Base-by-base conservation (phyloP, 1,140 invertebrate genomes). In the Drosophila repleta region DNA sequence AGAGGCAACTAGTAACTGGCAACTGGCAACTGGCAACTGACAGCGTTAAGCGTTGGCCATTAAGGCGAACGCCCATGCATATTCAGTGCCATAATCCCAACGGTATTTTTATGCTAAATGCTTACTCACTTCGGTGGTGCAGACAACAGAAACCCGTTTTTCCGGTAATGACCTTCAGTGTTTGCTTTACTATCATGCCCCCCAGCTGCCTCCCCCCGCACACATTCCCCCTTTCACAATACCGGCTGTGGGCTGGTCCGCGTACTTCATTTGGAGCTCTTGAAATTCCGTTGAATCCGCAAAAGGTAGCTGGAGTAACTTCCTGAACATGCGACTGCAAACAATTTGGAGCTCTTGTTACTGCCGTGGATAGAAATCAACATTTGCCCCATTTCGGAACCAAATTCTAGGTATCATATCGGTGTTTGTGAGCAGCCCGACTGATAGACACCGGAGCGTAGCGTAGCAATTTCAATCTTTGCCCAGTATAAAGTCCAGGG, bases 101-200 rank as follows among this genome's bases (percentile, higher is more conserved):
- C 83, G 83, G 83, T 88, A 87, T 87, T 87, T 87, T 82, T 71
- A 88, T 88, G 79, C 83, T 88, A 87, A 87, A 88, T 87, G 82
- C 83, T 85, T 82, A 85, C 75, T 85, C 83, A 85, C 76, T 83
- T 76, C 62, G 45, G 17, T 64, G 57, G 62, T 62, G 74, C 66
- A 65, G 58, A 69, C 63, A 52, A 48, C 26, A 72, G 55, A 81
- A 85, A 87, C 83, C 83, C 83, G 83, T 87, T 87, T 87, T 87
- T 88, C 83, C 83, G 87, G 83, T 87, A 87, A 87, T 87, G 83
- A 87, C 83, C 83, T 87, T 87, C 83, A 81, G 49, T 87, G 79
- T 79, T 74, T 82, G 79, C 70, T 87, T 87, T 89, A 88, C 79
- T 70, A 74, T 76, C 67, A 79, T 58, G 32, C 32, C 32, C 32